Conservation (phyloP, 1,140 invertebrate genomes). For the Trachelipus rathkii region DNA sequence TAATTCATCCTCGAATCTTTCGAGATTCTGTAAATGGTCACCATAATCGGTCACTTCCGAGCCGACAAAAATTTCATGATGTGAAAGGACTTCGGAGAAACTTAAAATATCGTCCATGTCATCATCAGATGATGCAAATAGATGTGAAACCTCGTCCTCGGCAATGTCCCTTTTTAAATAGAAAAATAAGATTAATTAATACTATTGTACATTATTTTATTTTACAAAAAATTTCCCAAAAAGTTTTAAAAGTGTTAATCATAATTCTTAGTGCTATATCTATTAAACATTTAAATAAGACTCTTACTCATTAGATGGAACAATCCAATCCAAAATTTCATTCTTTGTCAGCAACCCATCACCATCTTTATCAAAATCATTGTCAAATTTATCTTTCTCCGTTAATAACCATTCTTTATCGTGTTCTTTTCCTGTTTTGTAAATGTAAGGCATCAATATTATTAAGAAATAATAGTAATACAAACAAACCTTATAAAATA, state of each 20-base stretch:
- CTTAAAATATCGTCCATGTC: conserved; percentile 78
- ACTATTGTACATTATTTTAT: not conserved
- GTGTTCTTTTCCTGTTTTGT: conserved; percentile 56
- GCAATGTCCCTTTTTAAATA: conserved; percentile 73
- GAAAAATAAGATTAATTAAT: conserved; percentile 19
- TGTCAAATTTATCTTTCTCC: conserved; percentile 87
- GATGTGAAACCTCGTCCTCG: conserved; percentile 82
- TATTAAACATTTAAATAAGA: conserved; percentile 1
- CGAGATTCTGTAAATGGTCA: conserved; percentile 75
- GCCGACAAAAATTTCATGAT: conserved; percentile 89
- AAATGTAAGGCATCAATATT: not conserved
- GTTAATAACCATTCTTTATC: conserved; percentile 74
- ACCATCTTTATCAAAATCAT: conserved; percentile 79
- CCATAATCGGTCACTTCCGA: conserved; percentile 95
- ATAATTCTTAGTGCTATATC: not conserved
- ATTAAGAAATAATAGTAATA: not conserved
- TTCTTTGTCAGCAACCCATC: conserved; percentile 73
- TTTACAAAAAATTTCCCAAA: not conserved
- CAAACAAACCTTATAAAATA: not conserved
- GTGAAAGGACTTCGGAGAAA: conserved; percentile 78
- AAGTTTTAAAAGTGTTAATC: no score
- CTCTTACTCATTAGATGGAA: conserved; percentile 83
- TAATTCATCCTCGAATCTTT: conserved; percentile 76
- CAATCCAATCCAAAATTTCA: conserved; percentile 84
- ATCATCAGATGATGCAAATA: conserved; percentile 82